Conservation (phyloP, 2,888 invertebrate genomes). For the Eulithis testata region DNA sequence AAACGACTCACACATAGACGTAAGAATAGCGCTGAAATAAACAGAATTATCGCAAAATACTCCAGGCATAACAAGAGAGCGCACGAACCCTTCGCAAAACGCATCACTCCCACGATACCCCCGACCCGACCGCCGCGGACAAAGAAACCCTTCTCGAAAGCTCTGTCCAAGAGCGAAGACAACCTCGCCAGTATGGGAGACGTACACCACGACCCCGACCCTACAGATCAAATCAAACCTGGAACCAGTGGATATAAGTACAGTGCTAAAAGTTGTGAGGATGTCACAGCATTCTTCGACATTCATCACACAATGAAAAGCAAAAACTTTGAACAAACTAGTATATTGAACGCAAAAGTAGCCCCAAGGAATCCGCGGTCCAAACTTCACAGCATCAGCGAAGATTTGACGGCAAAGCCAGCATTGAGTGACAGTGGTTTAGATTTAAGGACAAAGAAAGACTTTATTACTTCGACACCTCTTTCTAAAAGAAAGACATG, state of each 20-base stretch:
- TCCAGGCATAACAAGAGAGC: conserved; percentile 74
- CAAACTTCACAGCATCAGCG: conserved; percentile 68
- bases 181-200: conserved; percentile 68
- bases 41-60: conserved; percentile 83
- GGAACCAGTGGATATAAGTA: conserved; percentile 66
- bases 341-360: conserved; percentile 71
- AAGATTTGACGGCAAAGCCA: conserved; percentile 57
- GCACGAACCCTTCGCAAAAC: conserved; percentile 62
- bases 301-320: conserved; percentile 68
- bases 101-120: conserved; percentile 53
- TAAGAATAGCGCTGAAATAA: conserved; percentile 82
- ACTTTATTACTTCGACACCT: conserved; percentile 73
- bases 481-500: conserved; percentile 69
- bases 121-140: conserved; percentile 69
- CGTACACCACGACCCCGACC: conserved; percentile 65
- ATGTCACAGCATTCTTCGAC: conserved; percentile 73
- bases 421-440: conserved; percentile 68
- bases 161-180: conserved; percentile 73
- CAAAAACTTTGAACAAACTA: conserved; percentile 72
- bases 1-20: conserved; percentile 80
- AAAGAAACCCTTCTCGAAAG: conserved; percentile 60
- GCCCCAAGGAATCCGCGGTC: conserved; percentile 50
- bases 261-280: conserved; percentile 75
- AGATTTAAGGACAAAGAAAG: conserved; percentile 57
- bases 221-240: conserved; percentile 52